Percentiles rank a stretch among this genome's conserved stretches.
phyloP scores from a whole-genome alignment of 2,888 invertebrate species.

The Coelopa pilipes region DNA sequence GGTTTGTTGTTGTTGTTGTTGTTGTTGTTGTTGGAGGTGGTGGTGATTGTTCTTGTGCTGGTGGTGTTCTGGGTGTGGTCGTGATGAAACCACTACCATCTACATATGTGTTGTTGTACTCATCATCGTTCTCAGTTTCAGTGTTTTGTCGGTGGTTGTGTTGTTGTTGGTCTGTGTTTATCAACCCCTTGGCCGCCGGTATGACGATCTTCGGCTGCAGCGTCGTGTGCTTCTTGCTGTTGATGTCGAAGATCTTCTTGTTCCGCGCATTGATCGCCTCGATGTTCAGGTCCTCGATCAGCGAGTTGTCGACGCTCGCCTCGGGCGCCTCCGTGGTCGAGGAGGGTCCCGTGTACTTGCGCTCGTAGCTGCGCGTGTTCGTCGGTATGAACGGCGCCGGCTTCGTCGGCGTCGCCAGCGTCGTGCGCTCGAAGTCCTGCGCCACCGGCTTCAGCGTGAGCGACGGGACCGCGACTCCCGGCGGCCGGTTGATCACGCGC shows the following conservation, averaged over 20 bases:
- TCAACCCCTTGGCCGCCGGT: constrained; percentile 33
- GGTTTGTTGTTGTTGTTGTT: constrained; percentile 43
- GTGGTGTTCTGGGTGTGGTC: constrained; percentile 55
- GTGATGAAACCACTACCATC: constrained; percentile 54
- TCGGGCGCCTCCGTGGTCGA: constrained; percentile 55
- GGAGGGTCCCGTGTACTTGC: constrained; percentile 60
- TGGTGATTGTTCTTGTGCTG: constrained; percentile 26
- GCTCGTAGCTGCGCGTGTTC: constrained; percentile 63
- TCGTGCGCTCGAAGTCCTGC: constrained; percentile 55
- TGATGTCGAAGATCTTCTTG: constrained; percentile 69
- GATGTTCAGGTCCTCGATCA: constrained; percentile 67
- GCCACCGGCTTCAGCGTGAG: constrained; percentile 61
- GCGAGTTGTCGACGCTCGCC: constrained; percentile 55
- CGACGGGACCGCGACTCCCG: constrained; percentile 53
- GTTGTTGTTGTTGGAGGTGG: constrained; percentile 42
- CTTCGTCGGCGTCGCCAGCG: constrained; percentile 55
- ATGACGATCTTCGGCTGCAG: constrained; percentile 55
- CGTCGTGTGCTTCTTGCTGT: constrained; percentile 67
- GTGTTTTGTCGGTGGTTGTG: constrained; percentile 53
- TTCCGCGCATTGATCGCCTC: constrained; percentile 70
- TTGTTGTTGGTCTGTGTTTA: constrained; percentile 45
- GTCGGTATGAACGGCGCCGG: constrained; percentile 61
- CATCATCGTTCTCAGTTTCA: constrained; percentile 46
- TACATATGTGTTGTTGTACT: constrained; percentile 39
- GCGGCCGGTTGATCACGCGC: constrained; percentile 59